Evolutionary conservation across 2,888 invertebrate species (phyloP).

Genomic region (Tetragonula carbonaria): DNA sequence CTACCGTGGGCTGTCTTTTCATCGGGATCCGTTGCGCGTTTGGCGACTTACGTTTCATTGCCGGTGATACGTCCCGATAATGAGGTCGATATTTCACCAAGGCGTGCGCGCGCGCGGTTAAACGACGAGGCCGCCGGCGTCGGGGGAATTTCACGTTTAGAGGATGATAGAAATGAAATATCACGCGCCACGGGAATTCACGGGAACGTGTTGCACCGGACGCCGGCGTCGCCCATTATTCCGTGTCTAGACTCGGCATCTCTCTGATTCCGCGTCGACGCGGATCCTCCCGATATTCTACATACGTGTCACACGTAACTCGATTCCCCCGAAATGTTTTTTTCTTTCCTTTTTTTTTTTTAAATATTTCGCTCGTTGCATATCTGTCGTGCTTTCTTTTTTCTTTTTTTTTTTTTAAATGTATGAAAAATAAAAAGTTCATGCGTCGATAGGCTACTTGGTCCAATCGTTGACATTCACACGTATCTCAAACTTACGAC

Average conservation of each 20-base stretch:
- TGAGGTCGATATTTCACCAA: conserved; percentile 52
- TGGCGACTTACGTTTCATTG: conserved; percentile 58
- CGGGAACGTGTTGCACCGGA: neutral
- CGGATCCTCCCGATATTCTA: neutral
- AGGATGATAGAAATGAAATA: conserved; percentile 23
- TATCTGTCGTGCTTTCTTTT: neutral
- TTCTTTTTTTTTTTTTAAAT: neutral
- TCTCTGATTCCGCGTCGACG: neutral
- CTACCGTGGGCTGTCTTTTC: conserved; percentile 57
- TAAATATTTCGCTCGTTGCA: neutral
- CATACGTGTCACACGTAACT: too few species aligned
- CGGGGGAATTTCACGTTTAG: conserved; percentile 28
- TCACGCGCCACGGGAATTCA: conserved; percentile 18
- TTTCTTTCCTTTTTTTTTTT: neutral
- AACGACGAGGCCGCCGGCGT: conserved; percentile 31
- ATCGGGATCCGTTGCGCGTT: conserved; percentile 54
- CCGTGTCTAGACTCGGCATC: neutral
- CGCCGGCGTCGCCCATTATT: conserved; percentile 3
- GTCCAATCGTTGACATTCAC: too few species aligned
- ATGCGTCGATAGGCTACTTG: too few species aligned
- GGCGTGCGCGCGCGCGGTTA: conserved; percentile 30
- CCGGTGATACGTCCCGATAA: conserved; percentile 58
- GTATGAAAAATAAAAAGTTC: too few species aligned
- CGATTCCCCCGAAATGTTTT: neutral
- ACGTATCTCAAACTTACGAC: too few species aligned